Evolutionary conservation across 2,113 vertebrate genomes (phyloP), one percentile per base, ranked within the genome.

Genomic region (Chaenocephalus aceratus): DNA sequence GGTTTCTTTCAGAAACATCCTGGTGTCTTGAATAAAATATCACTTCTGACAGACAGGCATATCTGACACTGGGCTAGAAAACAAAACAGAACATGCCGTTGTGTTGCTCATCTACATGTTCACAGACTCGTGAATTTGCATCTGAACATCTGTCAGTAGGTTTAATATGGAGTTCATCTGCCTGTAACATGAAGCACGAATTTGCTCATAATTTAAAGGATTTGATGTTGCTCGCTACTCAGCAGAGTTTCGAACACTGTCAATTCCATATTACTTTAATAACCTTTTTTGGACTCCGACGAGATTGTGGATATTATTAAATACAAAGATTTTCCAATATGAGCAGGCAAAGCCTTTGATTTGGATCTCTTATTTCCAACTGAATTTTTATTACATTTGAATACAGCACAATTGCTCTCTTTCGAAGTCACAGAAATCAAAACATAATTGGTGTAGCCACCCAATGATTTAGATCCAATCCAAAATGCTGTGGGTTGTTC

Each of bases 61-160:
- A 18, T 23, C 21, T 0, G n/a, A 15, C 21, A 15, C 12, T 56
- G 12, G 46, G 36, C 58, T 6, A 9, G 48, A 72, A 48, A 4
- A 2, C 0, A 3, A 60, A 56, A 34, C 21, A 51, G 66, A 85
- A 75, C 54, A 45, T 48, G 3, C 30, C 30, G 69, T 80, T 68
- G 83, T 77, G 57, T 45, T 57, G 64, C 78, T 85, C 80, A 87
- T 88, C 86, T 81, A 84, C 74, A 82, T 85, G 70, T 82, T 86
- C 68, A 84, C 49, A 52, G 67, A 58, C 64, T 83, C 82, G 54
- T 72, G 62, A 77, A 77, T 89, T 86, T 83, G 69, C 52, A 61
- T 86, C 30, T 0, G 53, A 89, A 86, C 88, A 90, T 85, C 86
- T 91, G 84, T 73, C 78, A 21, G 56, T 12, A 51, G 66, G 74